These are phyloP conservation scores for Synergus laeviventris DNA, from an alignment of 2,888 invertebrate species.

Conservation along the genomic window DNA sequence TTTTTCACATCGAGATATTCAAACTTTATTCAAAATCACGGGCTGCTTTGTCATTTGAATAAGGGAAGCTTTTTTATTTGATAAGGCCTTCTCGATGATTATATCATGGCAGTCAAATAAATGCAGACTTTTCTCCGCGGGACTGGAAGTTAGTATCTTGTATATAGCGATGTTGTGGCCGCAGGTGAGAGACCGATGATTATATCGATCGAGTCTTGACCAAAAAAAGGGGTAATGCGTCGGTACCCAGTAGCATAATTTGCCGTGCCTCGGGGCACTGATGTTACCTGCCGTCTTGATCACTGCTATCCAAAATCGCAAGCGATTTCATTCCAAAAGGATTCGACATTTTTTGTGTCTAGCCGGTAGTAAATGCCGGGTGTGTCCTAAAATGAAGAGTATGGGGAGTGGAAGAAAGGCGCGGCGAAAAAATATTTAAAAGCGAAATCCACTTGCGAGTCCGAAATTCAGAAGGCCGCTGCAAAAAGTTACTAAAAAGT, in stretches of 20 bases:
- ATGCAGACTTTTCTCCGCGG: constrained; percentile 14
- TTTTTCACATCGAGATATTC: too few species aligned
- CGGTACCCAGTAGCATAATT: constrained; percentile 73
- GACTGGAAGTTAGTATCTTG: constrained; percentile 10
- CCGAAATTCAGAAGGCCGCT: constrained; percentile 52
- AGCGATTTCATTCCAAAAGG: constrained; percentile 65
- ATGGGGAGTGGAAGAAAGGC: constrained; percentile 46
- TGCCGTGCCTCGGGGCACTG: constrained; percentile 68
- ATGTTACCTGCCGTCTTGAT: constrained; percentile 72
- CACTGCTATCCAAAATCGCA: constrained; percentile 71
- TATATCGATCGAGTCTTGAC: constrained; percentile 69
- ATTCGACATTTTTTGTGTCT: constrained; percentile 75
- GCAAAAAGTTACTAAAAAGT: constrained; percentile 60
- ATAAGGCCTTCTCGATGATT: too few species aligned
- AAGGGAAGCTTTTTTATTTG: too few species aligned
- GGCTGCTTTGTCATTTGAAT: too few species aligned
- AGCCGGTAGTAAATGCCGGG: constrained; percentile 75
- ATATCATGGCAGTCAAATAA: constrained; percentile 6
- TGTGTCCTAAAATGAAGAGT: constrained; percentile 53
- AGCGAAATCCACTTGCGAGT: constrained; percentile 48
- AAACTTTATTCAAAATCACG: too few species aligned
- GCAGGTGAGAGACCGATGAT: constrained; percentile 72
- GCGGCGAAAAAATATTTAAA: constrained; percentile 49
- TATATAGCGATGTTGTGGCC: constrained; percentile 49
- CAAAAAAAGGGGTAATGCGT: constrained; percentile 66